Evolutionary conservation across 1,140 invertebrate genomes (phyloP).

Genomic region (Drosophila quadrilineata): DNA sequence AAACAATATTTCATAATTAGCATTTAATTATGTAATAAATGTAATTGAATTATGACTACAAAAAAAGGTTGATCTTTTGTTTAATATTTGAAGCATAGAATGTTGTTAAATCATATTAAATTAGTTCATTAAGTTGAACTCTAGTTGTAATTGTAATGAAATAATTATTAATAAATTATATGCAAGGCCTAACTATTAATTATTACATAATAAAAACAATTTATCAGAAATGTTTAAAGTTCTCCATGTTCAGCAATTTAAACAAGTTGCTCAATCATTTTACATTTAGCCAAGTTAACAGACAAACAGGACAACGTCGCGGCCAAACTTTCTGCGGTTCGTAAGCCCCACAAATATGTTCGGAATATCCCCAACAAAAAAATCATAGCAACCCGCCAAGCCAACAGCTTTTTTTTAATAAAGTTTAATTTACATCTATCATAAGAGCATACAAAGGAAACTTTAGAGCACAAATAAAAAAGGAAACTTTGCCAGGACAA

Average conservation of each 20-base stretch:
- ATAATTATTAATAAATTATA: too few relatives aligned
- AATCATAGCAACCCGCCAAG: slow-evolving; percentile 1
- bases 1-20: slow-evolving; percentile 38
- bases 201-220: neutral
- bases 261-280: slow-evolving; percentile 62
- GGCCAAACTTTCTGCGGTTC: too few relatives aligned
- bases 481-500: slow-evolving; percentile 51
- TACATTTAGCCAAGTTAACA: slow-evolving; percentile 32
- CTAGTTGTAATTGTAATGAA: slow-evolving; percentile 11
- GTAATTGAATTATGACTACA: too few relatives aligned
- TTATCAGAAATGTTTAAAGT: slow-evolving; percentile 13
- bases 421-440: slow-evolving; percentile 64
- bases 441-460: neutral
- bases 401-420: slow-evolving; percentile 31
- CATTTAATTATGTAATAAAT: slow-evolving; percentile 18
- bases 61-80: too few relatives aligned
- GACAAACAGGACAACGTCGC: neutral
- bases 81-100: too few relatives aligned
- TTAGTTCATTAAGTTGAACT: slow-evolving; percentile 11
- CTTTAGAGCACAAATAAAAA: slow-evolving; percentile 13
- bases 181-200: too few relatives aligned
- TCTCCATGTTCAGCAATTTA: slow-evolving; percentile 11
- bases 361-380: neutral
- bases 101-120: slow-evolving; percentile 14
- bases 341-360: too few relatives aligned